phyloP scores from a whole-genome alignment of 2,888 invertebrate species.

The Andricus quercusramuli region DNA sequence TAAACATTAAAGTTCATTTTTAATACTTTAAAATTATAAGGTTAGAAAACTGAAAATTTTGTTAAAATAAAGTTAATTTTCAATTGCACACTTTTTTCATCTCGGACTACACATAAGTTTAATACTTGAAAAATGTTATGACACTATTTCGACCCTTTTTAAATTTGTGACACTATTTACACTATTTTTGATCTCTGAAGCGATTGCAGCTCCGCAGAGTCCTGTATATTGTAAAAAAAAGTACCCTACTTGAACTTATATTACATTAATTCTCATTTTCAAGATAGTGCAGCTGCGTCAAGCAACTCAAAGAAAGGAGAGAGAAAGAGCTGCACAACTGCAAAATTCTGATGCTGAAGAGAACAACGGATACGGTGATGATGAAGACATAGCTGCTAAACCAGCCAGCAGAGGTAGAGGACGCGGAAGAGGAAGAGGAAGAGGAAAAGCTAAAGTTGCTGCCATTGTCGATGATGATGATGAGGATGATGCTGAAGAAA shows the following conservation, averaged over 20 bases:
- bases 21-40: too few relatives aligned
- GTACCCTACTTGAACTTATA: not conserved
- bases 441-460: slow-evolving; percentile 33
- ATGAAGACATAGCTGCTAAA: slow-evolving; percentile 33
- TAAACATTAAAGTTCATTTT: too few relatives aligned
- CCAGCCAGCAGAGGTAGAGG: slow-evolving; percentile 44
- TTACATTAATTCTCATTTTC: slow-evolving; percentile 30
- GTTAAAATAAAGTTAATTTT: too few relatives aligned
- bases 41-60: too few relatives aligned
- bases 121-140: too few relatives aligned
- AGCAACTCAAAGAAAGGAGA: not conserved
- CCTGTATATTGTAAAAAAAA: too few relatives aligned
- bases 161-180: too few relatives aligned
- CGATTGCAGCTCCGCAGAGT: too few relatives aligned
- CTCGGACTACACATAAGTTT: too few relatives aligned
- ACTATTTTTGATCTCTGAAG: too few relatives aligned
- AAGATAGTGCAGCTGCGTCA: slow-evolving; percentile 38
- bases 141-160: too few relatives aligned
- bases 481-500: not conserved
- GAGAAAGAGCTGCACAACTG: not conserved
- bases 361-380: slow-evolving; percentile 35
- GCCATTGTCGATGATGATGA: not conserved
- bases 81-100: too few relatives aligned
- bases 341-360: slow-evolving; percentile 2
- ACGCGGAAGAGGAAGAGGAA: slow-evolving; percentile 48